phyloP scores from a whole-genome alignment of 1,140 invertebrate genomes.

The Heliothis virescens region DNA sequence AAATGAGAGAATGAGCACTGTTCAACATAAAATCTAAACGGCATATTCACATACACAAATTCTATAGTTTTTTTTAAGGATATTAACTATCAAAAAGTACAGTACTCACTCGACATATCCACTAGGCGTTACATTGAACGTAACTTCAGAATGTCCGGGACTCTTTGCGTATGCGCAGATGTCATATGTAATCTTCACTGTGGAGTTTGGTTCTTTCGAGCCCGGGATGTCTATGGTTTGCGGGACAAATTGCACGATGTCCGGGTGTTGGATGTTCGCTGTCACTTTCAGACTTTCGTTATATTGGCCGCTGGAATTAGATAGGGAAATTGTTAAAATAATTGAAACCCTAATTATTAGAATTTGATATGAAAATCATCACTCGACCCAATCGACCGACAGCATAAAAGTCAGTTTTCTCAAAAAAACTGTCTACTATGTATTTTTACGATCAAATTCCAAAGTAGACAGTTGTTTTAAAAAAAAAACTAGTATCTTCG shows the following conservation, averaged over 20 bases:
- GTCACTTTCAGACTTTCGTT: constrained; percentile 68
- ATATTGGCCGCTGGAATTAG: constrained; percentile 72
- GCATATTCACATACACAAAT: too few relatives aligned
- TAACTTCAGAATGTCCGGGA: constrained; percentile 87
- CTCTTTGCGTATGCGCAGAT: constrained; percentile 86
- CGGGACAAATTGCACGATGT: constrained; percentile 78
- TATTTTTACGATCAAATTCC: too few relatives aligned
- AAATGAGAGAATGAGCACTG: too few relatives aligned
- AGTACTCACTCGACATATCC: constrained; percentile 83
- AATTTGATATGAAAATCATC: too few relatives aligned
- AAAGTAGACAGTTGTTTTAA: too few relatives aligned
- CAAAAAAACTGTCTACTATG: too few relatives aligned
- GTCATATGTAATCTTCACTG: constrained; percentile 73
- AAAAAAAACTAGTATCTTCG: too few relatives aligned
- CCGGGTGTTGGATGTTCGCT: constrained; percentile 76
- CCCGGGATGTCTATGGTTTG: constrained; percentile 67
- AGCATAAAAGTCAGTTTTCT: too few relatives aligned
- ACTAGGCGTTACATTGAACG: constrained; percentile 84
- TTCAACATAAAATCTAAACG: too few relatives aligned
- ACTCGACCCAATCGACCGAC: too few relatives aligned
- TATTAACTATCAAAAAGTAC: too few relatives aligned
- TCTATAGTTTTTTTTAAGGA: too few relatives aligned
- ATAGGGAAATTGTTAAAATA: constrained; percentile 22
- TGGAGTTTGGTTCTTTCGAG: constrained; percentile 63
- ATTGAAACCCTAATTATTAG: not conserved